Evolutionary conservation across 1,140 invertebrate genomes (phyloP), one percentile per base, ranked within the genome.

Genomic region (Diorhabda elongata): DNA sequence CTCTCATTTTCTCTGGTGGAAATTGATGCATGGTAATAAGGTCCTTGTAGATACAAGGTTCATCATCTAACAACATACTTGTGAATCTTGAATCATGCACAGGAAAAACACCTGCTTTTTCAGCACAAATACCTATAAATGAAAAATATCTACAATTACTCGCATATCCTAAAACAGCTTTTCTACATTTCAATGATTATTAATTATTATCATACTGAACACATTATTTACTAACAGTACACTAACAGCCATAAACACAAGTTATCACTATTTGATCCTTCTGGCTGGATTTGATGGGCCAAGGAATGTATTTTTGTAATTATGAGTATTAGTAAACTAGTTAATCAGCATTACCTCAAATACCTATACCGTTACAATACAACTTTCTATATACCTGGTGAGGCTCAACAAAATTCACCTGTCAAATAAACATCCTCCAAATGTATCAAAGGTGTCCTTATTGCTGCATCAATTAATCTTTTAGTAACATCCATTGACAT

Each of bases 381-480:
- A 61, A 57, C 8, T 56, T 8, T 57, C 9, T 9, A 11, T 26
- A 4, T 42, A 57, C 8, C 6, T 43, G 61, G 11, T 65, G 52
- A 26, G 6, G 42, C 57, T 58, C 41, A 3, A 3, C 3, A 64
- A 61, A 67, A 43, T 5, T 80, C 74, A 86, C 93, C 94, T 4
- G 93, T 96, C 9, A 95, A 86, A 78, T 90, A 96, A 61, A 96
- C 90, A 78, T 96, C 94, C 78, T 96, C 94, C 41, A 94, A 79
- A 77, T 94, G 90, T 70, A 94, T 86, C 47, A 92, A 82, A 5
- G 88, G 86, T 7, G 89, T 91, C 58, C 81, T 80, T 2, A 93
- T 77, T 1, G 92, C 88, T 9, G 89, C 86, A 41, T 86, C 78
- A 76, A 92, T 93, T 5, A 96, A 82, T 68, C 84, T 87, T 42